Percentiles rank a stretch among this genome's conserved stretches.
Conservation (phyloP, 2,113 vertebrate genomes). For the Hemibagrus wyckioides region DNA sequence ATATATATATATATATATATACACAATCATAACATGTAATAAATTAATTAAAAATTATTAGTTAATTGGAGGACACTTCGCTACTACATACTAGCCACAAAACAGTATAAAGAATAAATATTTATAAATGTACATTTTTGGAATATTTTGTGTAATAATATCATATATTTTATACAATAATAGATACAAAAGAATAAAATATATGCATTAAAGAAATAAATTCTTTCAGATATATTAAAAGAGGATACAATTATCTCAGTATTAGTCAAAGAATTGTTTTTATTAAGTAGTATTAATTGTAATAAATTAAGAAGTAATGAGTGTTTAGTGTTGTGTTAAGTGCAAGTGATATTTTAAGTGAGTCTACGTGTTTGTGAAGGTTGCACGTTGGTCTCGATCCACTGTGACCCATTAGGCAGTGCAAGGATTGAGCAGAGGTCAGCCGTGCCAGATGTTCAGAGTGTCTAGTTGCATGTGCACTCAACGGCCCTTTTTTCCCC, state of each 20-base stretch:
- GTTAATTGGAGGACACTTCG: neutral
- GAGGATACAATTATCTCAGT: neutral
- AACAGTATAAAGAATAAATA: neutral
- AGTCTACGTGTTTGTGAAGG: conserved; percentile 26
- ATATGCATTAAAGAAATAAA: neutral
- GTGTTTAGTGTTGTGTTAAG: neutral
- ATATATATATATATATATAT: neutral
- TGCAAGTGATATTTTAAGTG: conserved; percentile 19
- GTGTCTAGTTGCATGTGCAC: conserved; percentile 80
- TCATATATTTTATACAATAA: neutral
- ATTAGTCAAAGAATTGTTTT: neutral
- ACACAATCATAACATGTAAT: neutral
- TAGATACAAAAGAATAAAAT: neutral
- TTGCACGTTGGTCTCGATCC: conserved; percentile 45
- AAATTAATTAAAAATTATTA: too few species aligned
- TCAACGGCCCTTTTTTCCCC: conserved; percentile 58
- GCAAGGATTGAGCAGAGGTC: conserved; percentile 54
- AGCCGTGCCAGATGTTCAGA: conserved; percentile 67
- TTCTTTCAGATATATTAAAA: neutral
- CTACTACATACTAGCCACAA: neutral
- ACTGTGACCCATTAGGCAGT: conserved; percentile 57
- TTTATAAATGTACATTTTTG: neutral
- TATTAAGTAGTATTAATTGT: neutral
- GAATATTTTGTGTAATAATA: neutral
- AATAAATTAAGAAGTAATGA: neutral